Conservation (phyloP, 1,140 invertebrate species). For the Phenacoccus solenopsis region DNA sequence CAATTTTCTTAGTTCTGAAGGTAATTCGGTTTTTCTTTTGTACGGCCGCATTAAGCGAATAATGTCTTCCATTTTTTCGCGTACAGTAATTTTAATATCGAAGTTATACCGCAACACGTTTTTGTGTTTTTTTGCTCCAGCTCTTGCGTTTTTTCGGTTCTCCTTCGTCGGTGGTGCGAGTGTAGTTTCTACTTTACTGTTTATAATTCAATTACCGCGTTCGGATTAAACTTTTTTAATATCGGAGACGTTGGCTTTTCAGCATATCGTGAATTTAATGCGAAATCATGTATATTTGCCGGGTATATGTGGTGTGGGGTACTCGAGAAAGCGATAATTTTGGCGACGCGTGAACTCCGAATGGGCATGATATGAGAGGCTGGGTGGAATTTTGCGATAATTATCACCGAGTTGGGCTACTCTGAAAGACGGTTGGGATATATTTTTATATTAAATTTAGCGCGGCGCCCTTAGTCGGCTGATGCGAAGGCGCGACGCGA, state of each 20-base stretch:
- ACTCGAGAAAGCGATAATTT: too few species aligned
- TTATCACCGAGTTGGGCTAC: too few species aligned
- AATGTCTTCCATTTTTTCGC: constrained; percentile 1
- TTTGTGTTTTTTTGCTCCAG: not conserved
- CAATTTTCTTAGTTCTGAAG: not conserved
- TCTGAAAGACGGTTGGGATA: too few species aligned
- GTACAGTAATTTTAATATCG: constrained; percentile 3
- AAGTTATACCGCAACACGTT: constrained; percentile 1
- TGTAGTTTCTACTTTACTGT: too few species aligned
- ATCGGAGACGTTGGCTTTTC: not conserved
- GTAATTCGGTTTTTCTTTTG: not conserved
- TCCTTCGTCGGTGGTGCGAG: too few species aligned
- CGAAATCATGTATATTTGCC: not conserved
- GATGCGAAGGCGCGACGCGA: too few species aligned
- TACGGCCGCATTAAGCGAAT: constrained; percentile 1
- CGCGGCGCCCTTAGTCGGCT: too few species aligned
- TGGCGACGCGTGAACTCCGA: too few species aligned
- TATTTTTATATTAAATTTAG: too few species aligned
- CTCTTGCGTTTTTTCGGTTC: too few species aligned
- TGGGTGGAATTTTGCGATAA: too few species aligned
- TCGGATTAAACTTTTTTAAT: constrained; percentile 3
- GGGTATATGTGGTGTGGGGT: not conserved
- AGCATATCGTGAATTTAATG: not conserved
- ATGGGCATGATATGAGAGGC: too few species aligned
- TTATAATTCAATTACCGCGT: not conserved